Evolutionary conservation across 1,140 invertebrate species (phyloP).

Genomic region (Heliconius nattereri): DNA sequence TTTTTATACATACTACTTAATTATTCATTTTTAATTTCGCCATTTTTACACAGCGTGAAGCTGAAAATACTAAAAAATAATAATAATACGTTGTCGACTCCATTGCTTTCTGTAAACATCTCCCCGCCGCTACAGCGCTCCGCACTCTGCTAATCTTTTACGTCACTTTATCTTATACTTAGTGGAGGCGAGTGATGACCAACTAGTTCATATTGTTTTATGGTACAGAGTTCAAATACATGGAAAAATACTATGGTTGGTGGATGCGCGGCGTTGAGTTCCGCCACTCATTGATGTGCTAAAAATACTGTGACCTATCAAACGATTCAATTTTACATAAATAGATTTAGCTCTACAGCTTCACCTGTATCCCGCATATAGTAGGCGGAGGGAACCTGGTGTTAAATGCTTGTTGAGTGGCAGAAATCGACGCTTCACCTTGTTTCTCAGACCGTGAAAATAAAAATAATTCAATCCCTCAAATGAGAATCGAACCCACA

Average conservation of each 20-base stretch:
- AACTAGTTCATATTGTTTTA: not conserved
- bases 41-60: no score
- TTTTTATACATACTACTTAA: no score
- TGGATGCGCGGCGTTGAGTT: no score
- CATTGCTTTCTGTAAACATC: not conserved
- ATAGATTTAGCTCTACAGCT: no score
- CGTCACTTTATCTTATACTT: slow-evolving; percentile 32
- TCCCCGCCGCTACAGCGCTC: slow-evolving; percentile 39
- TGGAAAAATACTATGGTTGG: not conserved
- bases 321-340: no score
- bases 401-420: not conserved
- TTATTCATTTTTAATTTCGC: no score
- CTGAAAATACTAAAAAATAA: not conserved
- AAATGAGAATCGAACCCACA: not conserved
- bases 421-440: not conserved
- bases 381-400: no score
- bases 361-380: no score
- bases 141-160: slow-evolving; percentile 44
- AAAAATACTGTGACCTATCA: no score
- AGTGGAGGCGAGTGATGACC: not conserved
- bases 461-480: not conserved
- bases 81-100: not conserved
- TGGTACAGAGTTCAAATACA: not conserved
- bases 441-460: not conserved
- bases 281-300: no score